These are phyloP conservation scores for Nemapogon koenigi DNA, from an alignment of 2,888 invertebrate species.

Conservation along the genomic window DNA sequence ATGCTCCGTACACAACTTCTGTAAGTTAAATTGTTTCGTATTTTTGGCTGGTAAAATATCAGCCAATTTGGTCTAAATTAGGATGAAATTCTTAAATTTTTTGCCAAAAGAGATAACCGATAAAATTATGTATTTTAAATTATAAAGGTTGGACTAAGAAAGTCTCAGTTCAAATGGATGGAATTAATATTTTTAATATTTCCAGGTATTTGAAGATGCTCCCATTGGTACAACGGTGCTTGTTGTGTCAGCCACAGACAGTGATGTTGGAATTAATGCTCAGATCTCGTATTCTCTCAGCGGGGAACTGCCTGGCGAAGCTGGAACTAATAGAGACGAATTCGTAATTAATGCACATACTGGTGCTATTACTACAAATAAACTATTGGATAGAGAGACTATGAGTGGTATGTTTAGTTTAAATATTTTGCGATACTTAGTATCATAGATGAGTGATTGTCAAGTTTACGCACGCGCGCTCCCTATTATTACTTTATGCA, in stretches of 20 bases:
- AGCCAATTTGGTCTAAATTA: no score
- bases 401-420: conserved; percentile 52
- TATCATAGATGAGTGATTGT: background rate
- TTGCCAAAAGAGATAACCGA: no score
- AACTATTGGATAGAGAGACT: conserved; percentile 84
- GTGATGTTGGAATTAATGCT: conserved; percentile 95
- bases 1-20: conserved; percentile 88
- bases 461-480: conserved; percentile 4
- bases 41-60: no score
- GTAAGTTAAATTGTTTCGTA: conserved; percentile 36
- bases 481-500: no score
- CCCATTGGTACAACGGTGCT: conserved; percentile 90
- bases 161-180: no score
- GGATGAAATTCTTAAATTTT: no score
- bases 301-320: conserved; percentile 66
- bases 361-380: conserved; percentile 90
- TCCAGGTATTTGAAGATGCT: conserved; percentile 88
- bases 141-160: no score
- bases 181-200: conserved; percentile 28
- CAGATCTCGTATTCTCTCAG: conserved; percentile 82
- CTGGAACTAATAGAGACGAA: conserved; percentile 67
- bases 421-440: background rate
- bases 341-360: conserved; percentile 93
- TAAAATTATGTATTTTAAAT: no score
- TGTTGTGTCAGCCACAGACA: conserved; percentile 90